These are phyloP conservation scores for Drosophila miranda DNA, from an alignment of 1,140 invertebrate species.

Conservation along the genomic window DNA sequence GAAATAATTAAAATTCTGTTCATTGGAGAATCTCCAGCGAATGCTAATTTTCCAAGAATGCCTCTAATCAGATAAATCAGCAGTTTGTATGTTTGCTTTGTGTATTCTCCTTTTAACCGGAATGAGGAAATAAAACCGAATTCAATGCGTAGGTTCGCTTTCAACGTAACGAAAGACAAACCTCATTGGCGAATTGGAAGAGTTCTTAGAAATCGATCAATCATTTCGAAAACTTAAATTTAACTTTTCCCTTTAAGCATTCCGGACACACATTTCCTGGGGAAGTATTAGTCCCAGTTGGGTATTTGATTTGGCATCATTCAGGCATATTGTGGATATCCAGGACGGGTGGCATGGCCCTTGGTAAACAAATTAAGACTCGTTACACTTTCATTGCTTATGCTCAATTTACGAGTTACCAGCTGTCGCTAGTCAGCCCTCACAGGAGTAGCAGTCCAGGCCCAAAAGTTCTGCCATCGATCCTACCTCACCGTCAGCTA, in stretches of 20 bases:
- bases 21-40: too few relatives aligned
- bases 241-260: not conserved
- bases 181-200: too few relatives aligned
- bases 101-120: too few relatives aligned
- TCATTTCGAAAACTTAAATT: not conserved
- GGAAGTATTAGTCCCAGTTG: slow-evolving; percentile 25
- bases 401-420: slow-evolving; percentile 64
- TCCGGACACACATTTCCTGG: not conserved
- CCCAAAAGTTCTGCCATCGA: slow-evolving; percentile 1
- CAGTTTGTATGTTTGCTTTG: too few relatives aligned
- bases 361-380: slow-evolving; percentile 74
- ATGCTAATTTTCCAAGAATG: too few relatives aligned
- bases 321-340: slow-evolving; percentile 8
- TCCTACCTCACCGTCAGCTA: not conserved
- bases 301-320: slow-evolving; percentile 39
- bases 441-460: not conserved
- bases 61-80: too few relatives aligned
- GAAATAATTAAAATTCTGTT: too few relatives aligned
- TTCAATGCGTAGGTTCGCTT: too few relatives aligned
- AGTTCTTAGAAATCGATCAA: too few relatives aligned
- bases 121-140: too few relatives aligned
- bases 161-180: too few relatives aligned
- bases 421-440: slow-evolving; percentile 39
- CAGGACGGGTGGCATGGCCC: slow-evolving; percentile 39
- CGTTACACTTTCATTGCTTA: slow-evolving; percentile 72